phyloP scores from a whole-genome alignment of 1,140 invertebrate species.

The Steinernema khuongi region DNA sequence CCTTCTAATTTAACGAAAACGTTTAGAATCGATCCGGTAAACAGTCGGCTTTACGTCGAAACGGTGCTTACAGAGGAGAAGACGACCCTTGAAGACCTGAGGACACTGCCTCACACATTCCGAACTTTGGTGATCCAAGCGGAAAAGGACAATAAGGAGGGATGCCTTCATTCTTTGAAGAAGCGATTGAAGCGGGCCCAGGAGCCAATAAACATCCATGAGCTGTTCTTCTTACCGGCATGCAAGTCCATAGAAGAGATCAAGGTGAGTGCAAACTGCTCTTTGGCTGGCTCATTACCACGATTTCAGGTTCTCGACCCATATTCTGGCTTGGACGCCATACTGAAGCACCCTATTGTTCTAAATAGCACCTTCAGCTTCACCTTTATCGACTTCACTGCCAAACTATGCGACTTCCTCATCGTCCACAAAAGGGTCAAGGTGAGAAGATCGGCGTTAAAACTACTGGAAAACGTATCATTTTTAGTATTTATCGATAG shows the following conservation, averaged over 20 bases:
- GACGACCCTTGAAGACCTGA: too few species aligned
- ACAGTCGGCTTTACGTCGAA: too few species aligned
- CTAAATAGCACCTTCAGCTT: neutral
- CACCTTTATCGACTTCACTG: neutral
- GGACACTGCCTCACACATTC: too few species aligned
- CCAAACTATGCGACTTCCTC: neutral
- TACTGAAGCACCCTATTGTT: neutral
- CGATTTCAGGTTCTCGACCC: neutral
- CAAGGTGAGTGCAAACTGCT: neutral
- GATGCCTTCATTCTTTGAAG: neutral
- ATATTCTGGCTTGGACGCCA: neutral
- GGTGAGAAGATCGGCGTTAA: neutral
- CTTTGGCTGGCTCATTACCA: neutral
- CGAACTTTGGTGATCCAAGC: neutral
- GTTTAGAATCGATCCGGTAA: too few species aligned
- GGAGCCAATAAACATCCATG: neutral
- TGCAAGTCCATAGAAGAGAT: neutral
- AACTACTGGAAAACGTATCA: neutral
- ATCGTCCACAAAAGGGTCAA: neutral
- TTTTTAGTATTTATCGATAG: neutral
- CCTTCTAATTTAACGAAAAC: too few species aligned
- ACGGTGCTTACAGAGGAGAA: too few species aligned
- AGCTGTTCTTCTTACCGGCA: neutral
- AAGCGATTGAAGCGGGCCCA: neutral
- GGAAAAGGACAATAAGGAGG: neutral